A percentile compares a stretch with the other conserved stretches of the same genome.
These are phyloP conservation scores for Oedothorax gibbosus DNA, from an alignment of 1,140 invertebrate species.

Conservation along the genomic window DNA sequence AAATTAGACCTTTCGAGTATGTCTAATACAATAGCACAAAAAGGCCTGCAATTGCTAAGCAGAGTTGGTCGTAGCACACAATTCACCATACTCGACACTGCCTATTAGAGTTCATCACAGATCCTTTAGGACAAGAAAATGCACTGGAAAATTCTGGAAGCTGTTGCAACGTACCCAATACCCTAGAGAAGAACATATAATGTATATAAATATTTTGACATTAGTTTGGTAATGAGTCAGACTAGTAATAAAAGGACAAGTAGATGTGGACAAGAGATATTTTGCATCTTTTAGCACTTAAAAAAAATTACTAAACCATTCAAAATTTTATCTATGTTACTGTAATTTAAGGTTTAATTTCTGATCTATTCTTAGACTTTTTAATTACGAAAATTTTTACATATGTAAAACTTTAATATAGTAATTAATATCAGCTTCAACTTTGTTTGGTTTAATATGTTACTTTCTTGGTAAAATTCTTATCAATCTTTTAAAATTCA, in stretches of 20 bases:
- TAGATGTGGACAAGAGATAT: no score
- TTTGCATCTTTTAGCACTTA: no score
- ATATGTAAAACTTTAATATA: not conserved
- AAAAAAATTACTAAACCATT: no score
- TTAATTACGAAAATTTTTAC: no score
- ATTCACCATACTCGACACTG: conserved; percentile 39
- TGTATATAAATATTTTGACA: no score
- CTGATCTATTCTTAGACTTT: no score
- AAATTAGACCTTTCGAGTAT: not conserved
- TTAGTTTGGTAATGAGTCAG: no score
- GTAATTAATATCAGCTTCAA: not conserved
- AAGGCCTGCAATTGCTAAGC: not conserved
- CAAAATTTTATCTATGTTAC: no score
- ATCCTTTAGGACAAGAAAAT: conserved; percentile 41
- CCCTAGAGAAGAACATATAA: not conserved
- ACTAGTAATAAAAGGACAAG: no score
- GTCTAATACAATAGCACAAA: not conserved
- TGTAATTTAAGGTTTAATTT: no score
- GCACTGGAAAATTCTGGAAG: conserved; percentile 37
- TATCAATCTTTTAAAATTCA: not conserved
- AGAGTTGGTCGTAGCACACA: not conserved
- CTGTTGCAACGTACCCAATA: conserved; percentile 44
- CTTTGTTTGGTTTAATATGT: not conserved
- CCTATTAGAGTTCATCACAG: conserved; percentile 36
- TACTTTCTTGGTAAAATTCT: not conserved